Base-by-base conservation (phyloP, 2,888 invertebrate species). In the Nysson spinosus region DNA sequence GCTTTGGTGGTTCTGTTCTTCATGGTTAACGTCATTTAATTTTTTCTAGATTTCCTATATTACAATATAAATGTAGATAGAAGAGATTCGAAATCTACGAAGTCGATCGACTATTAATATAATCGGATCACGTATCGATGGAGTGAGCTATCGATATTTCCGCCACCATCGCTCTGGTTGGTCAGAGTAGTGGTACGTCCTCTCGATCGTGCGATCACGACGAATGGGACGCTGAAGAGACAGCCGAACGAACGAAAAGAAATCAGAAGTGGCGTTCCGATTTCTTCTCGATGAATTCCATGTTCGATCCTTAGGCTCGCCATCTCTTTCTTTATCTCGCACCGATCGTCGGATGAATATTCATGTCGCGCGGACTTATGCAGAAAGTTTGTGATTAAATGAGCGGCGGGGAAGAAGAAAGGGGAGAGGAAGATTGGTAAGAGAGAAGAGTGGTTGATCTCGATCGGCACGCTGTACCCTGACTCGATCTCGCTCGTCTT, bases 291-390 rank as follows among this genome's bases (percentile, higher is more conserved):
- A 32, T 20, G 32, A 55, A 76, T 73, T 75, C 61, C 57, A 42
- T 24, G 28, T 14, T 43, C 28, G 37, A 56, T 56, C 39, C 14
- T 17, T n/a, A 17, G 6, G 22, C 16, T 34, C 22, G 9, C 11
- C 16, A 14, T 34, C 20, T 35, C 30, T 16, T 26, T 43, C 42
- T 54, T 42, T 42, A 19, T 40, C n/a, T 6, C 20, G 24, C 34
- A 12, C 40, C 22, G 46, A 62, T 20, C 44, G 19, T 26, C 14
- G 4, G 32, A 81, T 83, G 80, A 83, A 83, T 82, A 83, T 83
- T 83, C 79, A 82, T 83, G 72, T 6, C 14, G 42, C 26, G 34
- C 16, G 35, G 44, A 73, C 76, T 81, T 76, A 81, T 81, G 81
- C 78, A 80, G 72, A 79, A 68, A 60, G 60, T 50, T 62, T 61